These are phyloP conservation scores for Heloderma charlesbogerti DNA, from an alignment of 2,113 vertebrate genomes.

Conservation along the genomic window DNA sequence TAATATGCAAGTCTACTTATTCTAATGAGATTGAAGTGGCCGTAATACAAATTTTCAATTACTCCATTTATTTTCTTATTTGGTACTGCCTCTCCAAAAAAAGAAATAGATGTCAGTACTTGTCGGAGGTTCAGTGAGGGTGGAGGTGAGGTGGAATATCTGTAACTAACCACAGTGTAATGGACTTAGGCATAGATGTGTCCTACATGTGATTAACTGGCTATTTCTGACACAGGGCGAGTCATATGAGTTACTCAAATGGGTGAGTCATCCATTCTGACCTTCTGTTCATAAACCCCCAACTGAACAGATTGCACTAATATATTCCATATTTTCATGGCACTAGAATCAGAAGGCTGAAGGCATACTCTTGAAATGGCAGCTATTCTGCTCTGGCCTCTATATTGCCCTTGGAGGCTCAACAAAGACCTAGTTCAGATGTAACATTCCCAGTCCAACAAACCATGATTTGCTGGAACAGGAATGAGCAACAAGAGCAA, in stretches of 20 bases:
- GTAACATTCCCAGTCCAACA: neutral
- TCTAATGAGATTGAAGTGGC: neutral
- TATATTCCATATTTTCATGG: neutral
- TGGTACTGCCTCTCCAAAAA: neutral
- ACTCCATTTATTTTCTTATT: neutral
- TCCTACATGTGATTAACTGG: fast-evolving
- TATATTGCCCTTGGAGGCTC: neutral
- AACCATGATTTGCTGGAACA: neutral
- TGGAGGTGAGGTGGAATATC: neutral
- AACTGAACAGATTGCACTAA: neutral
- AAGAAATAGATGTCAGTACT: neutral
- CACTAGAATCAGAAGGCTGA: neutral
- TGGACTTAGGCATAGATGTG: neutral
- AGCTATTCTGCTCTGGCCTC: neutral
- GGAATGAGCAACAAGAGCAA: too few species aligned
- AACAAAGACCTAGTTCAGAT: neutral
- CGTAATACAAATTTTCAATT: neutral
- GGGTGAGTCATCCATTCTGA: neutral
- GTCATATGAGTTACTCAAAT: neutral
- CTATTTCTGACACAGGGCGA: neutral
- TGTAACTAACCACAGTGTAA: neutral
- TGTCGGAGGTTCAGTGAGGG: neutral
- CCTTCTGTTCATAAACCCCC: neutral
- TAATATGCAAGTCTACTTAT: neutral
- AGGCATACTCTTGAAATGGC: neutral